Evolutionary conservation across 2,888 invertebrate genomes (phyloP), one percentile per base, ranked within the genome.

Genomic region (Eurytoma californica): DNA sequence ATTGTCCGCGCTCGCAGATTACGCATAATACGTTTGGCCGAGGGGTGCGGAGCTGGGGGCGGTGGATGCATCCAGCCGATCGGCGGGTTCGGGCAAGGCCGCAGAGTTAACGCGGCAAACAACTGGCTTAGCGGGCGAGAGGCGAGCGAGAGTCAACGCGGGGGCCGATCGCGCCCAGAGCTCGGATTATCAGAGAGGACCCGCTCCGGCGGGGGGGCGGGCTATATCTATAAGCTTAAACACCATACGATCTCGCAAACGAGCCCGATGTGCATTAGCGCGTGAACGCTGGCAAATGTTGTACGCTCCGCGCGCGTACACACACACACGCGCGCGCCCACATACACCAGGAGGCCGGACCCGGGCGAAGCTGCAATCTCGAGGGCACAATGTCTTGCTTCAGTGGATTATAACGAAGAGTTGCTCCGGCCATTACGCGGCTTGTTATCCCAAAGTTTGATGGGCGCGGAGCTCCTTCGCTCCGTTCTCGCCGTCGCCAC

Each of bases 371-470:
- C 51, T 39, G 58, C 39, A 65, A 49, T 39, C 57, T 49, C 47
- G 28, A 39, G 57, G 49, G 63, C 53, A 51, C 74, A 53, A 73
- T 69, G 51, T 79, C 79, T 70, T 84, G 82, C 81, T 78, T 78
- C 77, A 60, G 47, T 66, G 83, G 84, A 86, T 86, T 86, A 84
- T 84, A 84, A 83, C 82, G 82, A 85, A 83, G 83, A 83, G 82
- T 81, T 66, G 66, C 55, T 24, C 53, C 16, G 65, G 58, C 78
- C 73, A 73, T 69, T 65, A 69, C 51, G 70, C 72, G 66, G 60
- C 70, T 80, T 77, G 82, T 81, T 82, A 79, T 70, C 77, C 79
- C 72, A 75, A 79, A 82, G 77, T 83, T 82, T 82, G 82, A 82
- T 82, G 74, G 79, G 51, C 53, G 24, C 68, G 16, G 30, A 30